Conservation (phyloP, 1,140 invertebrate genomes). For the Atopsyche davidsoni region DNA sequence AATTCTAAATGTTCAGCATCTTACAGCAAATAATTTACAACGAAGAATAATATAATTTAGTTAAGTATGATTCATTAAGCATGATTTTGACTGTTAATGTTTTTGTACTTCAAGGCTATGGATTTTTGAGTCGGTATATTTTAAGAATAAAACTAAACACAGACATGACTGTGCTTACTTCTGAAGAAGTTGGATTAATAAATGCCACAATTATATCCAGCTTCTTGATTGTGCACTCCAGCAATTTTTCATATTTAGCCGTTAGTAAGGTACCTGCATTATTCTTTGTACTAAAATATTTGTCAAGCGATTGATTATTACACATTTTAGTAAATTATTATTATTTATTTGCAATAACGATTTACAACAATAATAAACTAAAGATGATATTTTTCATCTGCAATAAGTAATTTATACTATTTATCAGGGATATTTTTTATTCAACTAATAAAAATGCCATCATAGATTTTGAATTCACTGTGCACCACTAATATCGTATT, state of each 20-base stretch:
- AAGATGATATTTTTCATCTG: no score
- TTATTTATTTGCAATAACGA: neutral
- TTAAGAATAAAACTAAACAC: constrained; percentile 4
- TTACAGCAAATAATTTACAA: no score
- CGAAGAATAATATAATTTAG: no score
- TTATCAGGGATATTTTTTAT: no score
- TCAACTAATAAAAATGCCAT: no score
- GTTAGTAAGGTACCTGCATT: constrained; percentile 12
- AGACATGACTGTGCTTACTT: neutral
- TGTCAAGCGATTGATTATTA: neutral
- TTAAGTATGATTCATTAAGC: neutral
- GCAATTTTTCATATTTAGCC: constrained; percentile 10
- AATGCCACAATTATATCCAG: constrained; percentile 10
- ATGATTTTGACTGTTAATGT: constrained; percentile 5
- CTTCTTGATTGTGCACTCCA: neutral
- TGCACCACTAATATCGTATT: no score
- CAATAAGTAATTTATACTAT: no score
- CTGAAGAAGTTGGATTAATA: constrained; percentile 19
- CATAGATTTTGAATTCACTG: no score
- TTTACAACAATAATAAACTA: no score
- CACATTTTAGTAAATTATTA: neutral
- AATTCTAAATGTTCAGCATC: no score
- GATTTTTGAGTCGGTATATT: constrained; percentile 14
- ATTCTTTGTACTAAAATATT: no score
- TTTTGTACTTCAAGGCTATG: constrained; percentile 23